Evolutionary conservation across 1,140 invertebrate genomes (phyloP).

Genomic region (Pogonus chalceus): DNA sequence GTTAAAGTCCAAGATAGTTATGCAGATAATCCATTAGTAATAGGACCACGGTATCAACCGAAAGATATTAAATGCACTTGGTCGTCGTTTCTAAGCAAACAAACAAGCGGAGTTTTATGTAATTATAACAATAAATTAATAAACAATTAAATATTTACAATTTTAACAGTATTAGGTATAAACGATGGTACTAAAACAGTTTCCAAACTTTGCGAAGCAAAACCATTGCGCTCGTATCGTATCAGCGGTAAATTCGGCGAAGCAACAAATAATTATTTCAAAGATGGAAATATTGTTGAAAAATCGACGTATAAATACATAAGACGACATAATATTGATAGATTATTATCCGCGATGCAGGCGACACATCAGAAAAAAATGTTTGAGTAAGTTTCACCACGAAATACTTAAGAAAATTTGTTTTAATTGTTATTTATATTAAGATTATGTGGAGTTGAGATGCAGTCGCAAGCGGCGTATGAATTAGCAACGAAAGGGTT

Average conservation of each 20-base stretch:
- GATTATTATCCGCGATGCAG: constrained; percentile 63
- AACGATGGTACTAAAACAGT: constrained; percentile 50
- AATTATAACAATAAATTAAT: constrained; percentile 25
- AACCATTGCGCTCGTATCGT: constrained; percentile 57
- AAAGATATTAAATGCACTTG: constrained; percentile 50
- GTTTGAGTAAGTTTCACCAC: constrained; percentile 57
- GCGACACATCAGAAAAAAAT: constrained; percentile 71
- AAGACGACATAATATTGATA: constrained; percentile 52
- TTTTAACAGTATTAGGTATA: constrained; percentile 54
- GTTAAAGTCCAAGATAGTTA: constrained; percentile 50
- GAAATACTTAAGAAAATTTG: constrained; percentile 10
- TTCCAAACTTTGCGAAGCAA: constrained; percentile 42
- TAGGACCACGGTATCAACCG: constrained; percentile 60
- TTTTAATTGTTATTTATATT: too few species aligned
- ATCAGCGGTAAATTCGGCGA: constrained; percentile 68
- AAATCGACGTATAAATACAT: constrained; percentile 63
- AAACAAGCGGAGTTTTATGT: constrained; percentile 64
- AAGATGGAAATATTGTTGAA: constrained; percentile 60
- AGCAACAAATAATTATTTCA: constrained; percentile 64
- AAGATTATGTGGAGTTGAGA: constrained; percentile 65
- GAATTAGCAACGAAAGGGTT: constrained; percentile 72
- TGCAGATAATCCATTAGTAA: constrained; percentile 57
- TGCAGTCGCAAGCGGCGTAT: constrained; percentile 79
- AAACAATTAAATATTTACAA: constrained; percentile 8
- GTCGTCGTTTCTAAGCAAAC: constrained; percentile 44